Base-by-base conservation (phyloP, 2,888 invertebrate species). In the Lacanobia oleracea region DNA sequence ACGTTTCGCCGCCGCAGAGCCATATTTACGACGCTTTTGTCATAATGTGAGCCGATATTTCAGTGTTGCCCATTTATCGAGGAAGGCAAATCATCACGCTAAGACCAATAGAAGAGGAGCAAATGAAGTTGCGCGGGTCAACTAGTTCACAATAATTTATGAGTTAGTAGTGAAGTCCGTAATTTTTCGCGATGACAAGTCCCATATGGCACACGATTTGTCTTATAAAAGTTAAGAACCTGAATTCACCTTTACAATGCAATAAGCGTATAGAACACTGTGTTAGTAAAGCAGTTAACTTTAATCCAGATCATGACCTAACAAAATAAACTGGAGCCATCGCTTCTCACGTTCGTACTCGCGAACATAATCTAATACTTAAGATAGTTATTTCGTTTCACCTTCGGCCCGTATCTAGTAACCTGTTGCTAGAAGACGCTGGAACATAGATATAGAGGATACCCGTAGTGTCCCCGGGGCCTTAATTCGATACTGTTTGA, bases 381-480 rank as follows among this genome's bases (percentile, higher is more conserved):
- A 69, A 43, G 43, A 43, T 75, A 79, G 79, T 72, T 77, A 80
- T 83, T 81, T 75, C 63, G 60, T 67, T 67, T 80, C 67, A 86
- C 86, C 77, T 84, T 80, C 62, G 81, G 78, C 82, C 87, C 90
- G 88, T 92, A 91, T 89, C 88, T 90, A 88, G 89, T 90, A 88
- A 94, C 94, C 94, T 94, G 94, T 94, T 94, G 94, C 94, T 91
- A 88, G 66, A 88, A 90, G 86, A 88, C 71, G 85, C 79, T 27
- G 54, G 45, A 9, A 73, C 45, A 59, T 53, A 87, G 85, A 88
- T 84, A 88, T 84, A 85, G 21, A 45, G 87, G 87, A 88, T 85
- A 84, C 82, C 75, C 78, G 70, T n/a, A 84, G 57, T 16, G 85
- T 45, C 89, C 90, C 70, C 65, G 87, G 86, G 91, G 86, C 79